Conservation (phyloP, 2,888 invertebrate genomes). For the Lutraria lutraria region DNA sequence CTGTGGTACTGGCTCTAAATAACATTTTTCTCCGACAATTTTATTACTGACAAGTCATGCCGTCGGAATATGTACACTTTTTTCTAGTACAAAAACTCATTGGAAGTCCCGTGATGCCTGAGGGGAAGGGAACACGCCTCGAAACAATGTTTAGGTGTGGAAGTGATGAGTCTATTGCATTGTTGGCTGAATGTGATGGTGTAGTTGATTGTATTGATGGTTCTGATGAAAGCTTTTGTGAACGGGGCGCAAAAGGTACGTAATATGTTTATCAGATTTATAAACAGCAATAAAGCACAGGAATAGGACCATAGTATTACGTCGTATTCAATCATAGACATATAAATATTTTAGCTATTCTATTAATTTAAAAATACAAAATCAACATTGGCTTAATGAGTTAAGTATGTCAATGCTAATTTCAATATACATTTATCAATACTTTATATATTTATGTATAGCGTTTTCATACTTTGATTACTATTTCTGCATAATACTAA, state of each 20-base stretch:
- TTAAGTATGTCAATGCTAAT: no score
- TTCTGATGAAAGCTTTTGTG: neutral
- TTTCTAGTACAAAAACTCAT: neutral
- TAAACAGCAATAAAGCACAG: neutral
- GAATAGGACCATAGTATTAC: neutral
- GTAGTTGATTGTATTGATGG: slow-evolving; percentile 27
- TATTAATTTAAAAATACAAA: neutral
- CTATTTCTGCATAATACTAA: neutral
- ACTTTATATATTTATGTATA: no score
- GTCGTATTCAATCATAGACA: neutral
- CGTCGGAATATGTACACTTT: neutral
- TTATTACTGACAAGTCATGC: no score
- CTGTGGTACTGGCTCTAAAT: no score
- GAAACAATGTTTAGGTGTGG: neutral
- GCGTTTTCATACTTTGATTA: neutral
- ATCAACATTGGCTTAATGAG: neutral
- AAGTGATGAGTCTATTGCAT: slow-evolving; percentile 8
- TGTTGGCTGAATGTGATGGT: slow-evolving; percentile 22
- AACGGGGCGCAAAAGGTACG: neutral
- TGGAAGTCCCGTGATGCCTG: neutral
- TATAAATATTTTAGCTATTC: neutral
- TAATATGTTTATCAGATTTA: neutral
- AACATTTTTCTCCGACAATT: no score
- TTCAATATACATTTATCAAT: no score
- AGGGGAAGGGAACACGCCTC: neutral